Base-by-base conservation (phyloP, 2,888 invertebrate genomes). In the Thymelicus acteon region DNA sequence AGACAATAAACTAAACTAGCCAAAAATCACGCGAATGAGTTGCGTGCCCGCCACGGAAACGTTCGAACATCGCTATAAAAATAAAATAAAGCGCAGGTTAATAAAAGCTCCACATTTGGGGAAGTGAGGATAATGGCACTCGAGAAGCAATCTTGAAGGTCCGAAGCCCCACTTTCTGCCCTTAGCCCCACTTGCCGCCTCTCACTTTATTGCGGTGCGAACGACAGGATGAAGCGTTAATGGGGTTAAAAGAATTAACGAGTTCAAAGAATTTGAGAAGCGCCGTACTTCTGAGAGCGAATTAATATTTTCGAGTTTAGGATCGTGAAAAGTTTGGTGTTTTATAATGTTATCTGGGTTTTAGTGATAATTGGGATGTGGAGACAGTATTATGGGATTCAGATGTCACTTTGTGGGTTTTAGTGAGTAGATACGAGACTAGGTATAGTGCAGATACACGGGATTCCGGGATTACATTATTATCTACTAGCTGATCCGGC, bases 81-180 rank as follows among this genome's bases (percentile, higher is more conserved):
- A 48, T 70, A 74, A 74, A 75, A 75, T 76, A 76, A 76, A 75
- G 77, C 77, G 74, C 74, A 80, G 79, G 85, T 86, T 87, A 87
- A 90, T 91, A 90, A 90, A 90, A 86, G 80, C 82, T 80, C 78
- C 83, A 82, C 85, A 86, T 90, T 90, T 85, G 78, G 83, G 80
- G 84, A 85, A 83, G 82, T 83, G 80, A 79, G 79, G 84, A 82
- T 86, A 89, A 91, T 89, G 86, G 87, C 83, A 85, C 91, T 92
- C 79, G 82, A 89, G 83, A 89, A 87, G 89, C 90, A 91, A 92
- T 92, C 91, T 89, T 89, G 87, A 83, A 84, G 84, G 88, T 85
- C 85, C 84, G 81, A 89, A 85, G 83, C 81, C 12, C 80, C 79
- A 81, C 84, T 83, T 77, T 31, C 31, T 31, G 31, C 31, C 31